Evolutionary conservation across 2,797 vertebrate species (phyloP).

Genomic region (Sitta carolinensis): DNA sequence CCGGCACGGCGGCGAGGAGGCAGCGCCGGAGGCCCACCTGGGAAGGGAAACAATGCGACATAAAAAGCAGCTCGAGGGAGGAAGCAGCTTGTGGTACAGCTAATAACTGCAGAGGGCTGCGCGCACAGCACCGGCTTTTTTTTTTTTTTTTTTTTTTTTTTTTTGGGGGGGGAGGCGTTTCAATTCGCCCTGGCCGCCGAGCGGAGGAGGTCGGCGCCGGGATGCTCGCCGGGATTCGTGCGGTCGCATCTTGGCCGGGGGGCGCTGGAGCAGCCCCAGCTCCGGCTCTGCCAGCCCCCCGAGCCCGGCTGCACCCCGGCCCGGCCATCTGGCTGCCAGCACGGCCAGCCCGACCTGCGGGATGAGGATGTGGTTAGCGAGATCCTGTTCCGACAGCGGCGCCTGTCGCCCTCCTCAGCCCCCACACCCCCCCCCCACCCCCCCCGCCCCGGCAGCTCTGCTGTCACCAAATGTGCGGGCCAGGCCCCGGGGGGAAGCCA

Average conservation of each 20-base stretch:
- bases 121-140: neutral
- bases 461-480: constrained; percentile 5
- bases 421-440: too few species aligned
- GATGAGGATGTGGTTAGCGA: constrained; percentile 48
- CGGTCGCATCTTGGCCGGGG: neutral
- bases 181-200: neutral
- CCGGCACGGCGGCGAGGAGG: constrained; percentile 2
- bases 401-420: neutral
- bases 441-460: neutral
- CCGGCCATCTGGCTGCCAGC: constrained; percentile 28
- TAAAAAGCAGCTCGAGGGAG: constrained; percentile 71
- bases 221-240: neutral
- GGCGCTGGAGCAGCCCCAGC: neutral
- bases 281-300: neutral
- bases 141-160: too few species aligned
- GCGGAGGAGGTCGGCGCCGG: neutral
- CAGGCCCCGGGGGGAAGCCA: neutral
- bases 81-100: constrained; percentile 70
- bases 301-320: neutral
- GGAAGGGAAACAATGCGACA: constrained; percentile 58
- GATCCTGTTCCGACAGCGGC: constrained; percentile 13
- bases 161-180: too few species aligned
- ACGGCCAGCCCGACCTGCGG: neutral
- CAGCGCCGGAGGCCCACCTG: constrained; percentile 69
- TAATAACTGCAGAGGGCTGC: constrained; percentile 60